A percentile compares a stretch with the other conserved stretches of the same genome.
These are phyloP conservation scores for Hypotaenidia okinawae DNA, from an alignment of 2,797 vertebrate genomes.

Conservation along the genomic window DNA sequence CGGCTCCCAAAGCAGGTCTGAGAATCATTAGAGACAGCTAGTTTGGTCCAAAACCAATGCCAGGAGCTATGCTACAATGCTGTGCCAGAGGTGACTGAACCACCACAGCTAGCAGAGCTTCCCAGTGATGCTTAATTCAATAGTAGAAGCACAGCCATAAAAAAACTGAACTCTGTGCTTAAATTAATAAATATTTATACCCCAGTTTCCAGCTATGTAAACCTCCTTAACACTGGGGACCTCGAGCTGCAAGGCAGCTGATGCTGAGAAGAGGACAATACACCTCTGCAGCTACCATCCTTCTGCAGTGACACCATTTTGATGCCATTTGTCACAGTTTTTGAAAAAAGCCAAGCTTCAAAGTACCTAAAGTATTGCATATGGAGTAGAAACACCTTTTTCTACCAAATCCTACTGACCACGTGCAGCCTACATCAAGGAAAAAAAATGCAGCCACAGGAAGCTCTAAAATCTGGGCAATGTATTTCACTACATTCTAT, in stretches of 20 bases:
- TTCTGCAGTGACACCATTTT: neutral
- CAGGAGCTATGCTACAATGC: neutral
- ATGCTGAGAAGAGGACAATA: neutral
- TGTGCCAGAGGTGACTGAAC: neutral
- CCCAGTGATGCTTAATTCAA: neutral
- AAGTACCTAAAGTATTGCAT: accelerated
- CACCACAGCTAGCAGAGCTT: neutral
- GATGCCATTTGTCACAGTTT: neutral
- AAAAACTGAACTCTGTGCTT: neutral
- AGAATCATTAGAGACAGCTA: neutral
- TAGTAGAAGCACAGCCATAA: neutral
- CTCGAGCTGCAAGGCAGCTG: neutral
- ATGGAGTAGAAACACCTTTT: neutral
- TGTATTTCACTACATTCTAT: neutral
- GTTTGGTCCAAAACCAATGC: neutral
- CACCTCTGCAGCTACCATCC: neutral
- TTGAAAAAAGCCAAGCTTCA: neutral
- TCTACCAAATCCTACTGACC: neutral
- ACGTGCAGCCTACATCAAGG: neutral
- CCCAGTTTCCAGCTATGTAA: neutral
- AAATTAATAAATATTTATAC: neutral
- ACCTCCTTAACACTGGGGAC: neutral
- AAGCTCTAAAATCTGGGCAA: neutral
- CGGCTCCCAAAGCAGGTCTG: neutral
- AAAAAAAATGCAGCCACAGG: neutral